Conservation (phyloP, 2,797 vertebrate genomes). For the Iguana delicatissima region DNA sequence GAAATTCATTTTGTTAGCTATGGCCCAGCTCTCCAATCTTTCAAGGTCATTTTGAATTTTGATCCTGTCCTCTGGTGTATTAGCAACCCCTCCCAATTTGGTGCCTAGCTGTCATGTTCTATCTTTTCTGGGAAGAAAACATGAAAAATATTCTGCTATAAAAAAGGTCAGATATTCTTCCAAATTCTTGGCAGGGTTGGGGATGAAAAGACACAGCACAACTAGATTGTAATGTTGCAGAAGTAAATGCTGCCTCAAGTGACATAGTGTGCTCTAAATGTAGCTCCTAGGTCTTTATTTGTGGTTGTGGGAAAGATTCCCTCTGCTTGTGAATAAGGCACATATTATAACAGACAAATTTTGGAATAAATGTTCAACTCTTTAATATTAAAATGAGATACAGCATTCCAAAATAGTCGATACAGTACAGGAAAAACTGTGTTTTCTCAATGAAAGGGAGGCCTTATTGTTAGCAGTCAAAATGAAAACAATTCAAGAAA, state of each 20-base stretch:
- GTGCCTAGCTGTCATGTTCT: too few species aligned
- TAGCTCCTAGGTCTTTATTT: neutral
- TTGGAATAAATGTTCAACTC: neutral
- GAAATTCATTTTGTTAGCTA: too few species aligned
- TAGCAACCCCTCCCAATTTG: too few species aligned
- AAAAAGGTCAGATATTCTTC: too few species aligned
- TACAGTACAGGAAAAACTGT: neutral
- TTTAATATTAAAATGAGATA: constrained; percentile 16
- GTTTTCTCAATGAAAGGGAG: too few species aligned
- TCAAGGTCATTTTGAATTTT: too few species aligned
- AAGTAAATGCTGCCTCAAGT: neutral
- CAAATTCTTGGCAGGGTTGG: too few species aligned
- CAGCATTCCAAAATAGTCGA: neutral
- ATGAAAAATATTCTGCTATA: too few species aligned
- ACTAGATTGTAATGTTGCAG: neutral
- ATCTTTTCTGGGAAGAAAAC: too few species aligned
- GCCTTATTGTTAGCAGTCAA: neutral
- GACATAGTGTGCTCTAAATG: neutral
- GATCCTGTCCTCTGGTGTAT: too few species aligned
- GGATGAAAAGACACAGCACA: neutral
- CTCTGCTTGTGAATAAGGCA: neutral
- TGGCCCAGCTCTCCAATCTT: too few species aligned
- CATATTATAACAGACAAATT: neutral
- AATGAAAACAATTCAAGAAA: neutral
- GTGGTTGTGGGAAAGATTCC: neutral